Evolutionary conservation across 2,113 vertebrate genomes (phyloP).

Genomic region (Sylvilagus bachmani): DNA sequence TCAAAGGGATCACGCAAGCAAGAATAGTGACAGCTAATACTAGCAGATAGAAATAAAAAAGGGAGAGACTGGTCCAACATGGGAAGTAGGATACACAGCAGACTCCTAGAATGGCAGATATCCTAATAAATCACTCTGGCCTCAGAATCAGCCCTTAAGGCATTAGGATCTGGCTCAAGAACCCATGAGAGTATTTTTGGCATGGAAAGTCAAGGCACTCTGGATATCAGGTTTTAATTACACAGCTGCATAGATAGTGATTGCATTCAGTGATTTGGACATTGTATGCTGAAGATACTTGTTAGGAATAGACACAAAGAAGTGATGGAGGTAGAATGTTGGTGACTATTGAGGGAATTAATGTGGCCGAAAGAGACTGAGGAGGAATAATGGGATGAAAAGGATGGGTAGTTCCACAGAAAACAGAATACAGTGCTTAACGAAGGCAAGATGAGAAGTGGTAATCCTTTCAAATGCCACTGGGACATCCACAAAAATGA

Average conservation of each 20-base stretch:
- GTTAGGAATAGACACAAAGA: neutral
- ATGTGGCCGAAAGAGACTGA: neutral
- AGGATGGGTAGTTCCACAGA: neutral
- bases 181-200: no score
- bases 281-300: neutral
- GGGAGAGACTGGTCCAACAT: no score
- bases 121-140: no score
- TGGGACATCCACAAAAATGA: neutral
- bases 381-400: neutral
- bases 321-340: neutral
- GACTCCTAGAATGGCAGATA: no score
- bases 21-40: no score
- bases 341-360: neutral
- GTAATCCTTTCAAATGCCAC: neutral
- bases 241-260: neutral
- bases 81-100: no score
- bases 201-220: no score
- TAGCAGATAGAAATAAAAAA: no score
- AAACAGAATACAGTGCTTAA: neutral
- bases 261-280: neutral
- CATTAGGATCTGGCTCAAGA: no score
- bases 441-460: neutral
- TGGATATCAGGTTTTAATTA: neutral
- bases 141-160: no score
- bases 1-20: no score